Evolutionary conservation across 2,797 vertebrate genomes (phyloP), one percentile per base, ranked within the genome.

Genomic region (Karalla daura): DNA sequence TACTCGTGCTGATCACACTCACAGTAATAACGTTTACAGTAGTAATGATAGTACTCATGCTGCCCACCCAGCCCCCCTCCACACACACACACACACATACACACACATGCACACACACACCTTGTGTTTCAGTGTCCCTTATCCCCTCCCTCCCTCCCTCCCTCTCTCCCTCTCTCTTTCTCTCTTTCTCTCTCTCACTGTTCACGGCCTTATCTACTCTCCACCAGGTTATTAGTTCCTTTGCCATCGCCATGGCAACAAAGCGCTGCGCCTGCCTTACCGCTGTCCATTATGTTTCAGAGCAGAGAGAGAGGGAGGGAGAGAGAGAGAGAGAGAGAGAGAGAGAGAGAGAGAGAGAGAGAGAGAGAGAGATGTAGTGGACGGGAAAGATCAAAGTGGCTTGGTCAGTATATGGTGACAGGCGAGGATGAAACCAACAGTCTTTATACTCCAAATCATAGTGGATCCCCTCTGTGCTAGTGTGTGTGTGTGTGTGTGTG

Each of bases 221-320:
- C 86, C 66, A 69, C 84, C 90, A 91, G 90, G 88, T 92, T 93
- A 93, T 93, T 92, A 89, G 88, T 91, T 92, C 88, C 86, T 86
- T 88, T 89, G 80, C 85, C 65, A 86, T 93, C 49, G 64, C 86
- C 90, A 93, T 93, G 87, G 91, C 89, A 93, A 93, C 93, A 92
- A 90, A 91, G 87, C 76, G 41, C 80, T 81, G 85, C 17, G 66
- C 65, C 84, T 71, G 72, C 83, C 80, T 86, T 58, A 37, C 79
- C 15, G 63, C 71, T 72, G 65, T 90, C 88, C 84, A 88, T 92
- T 92, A 90, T 89, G 89, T 85, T 87, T 76, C 78, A 45, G 71
- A 84, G 78, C 69, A 45, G 43, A 27, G 47, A 18, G 28, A 18
- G 10, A 54, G 12, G 3, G 45, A 0, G 11, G 11, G 24, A 17